phyloP scores from a whole-genome alignment of 2,888 invertebrate genomes.

The Idaea straminata region DNA sequence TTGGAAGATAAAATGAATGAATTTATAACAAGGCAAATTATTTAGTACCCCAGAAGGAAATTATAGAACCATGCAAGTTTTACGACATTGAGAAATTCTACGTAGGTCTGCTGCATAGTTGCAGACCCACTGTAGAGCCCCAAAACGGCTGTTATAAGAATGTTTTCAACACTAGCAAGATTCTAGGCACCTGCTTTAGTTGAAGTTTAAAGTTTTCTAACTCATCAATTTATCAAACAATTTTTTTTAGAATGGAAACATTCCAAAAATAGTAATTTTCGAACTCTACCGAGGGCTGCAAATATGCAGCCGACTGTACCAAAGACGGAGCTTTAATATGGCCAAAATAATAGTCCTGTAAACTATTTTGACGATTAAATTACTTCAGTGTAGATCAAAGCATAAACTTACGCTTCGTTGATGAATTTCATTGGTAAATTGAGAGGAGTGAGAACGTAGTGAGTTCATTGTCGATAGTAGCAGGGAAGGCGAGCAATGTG shows the following conservation, averaged over 20 bases:
- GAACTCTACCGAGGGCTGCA: too few species aligned
- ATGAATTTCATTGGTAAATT: constrained; percentile 16
- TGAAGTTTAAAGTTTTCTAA: too few species aligned
- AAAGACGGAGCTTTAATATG: not conserved
- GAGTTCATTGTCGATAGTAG: constrained; percentile 25
- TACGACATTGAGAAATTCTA: not conserved
- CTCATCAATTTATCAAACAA: too few species aligned
- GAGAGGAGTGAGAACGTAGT: constrained; percentile 32
- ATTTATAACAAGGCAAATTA: not conserved
- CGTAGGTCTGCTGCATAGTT: too few species aligned
- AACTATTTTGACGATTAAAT: not conserved
- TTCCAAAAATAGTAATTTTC: too few species aligned
- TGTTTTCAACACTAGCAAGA: too few species aligned
- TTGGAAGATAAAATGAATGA: not conserved
- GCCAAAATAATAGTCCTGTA: not conserved
- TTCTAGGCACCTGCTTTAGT: too few species aligned
- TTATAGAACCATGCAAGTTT: not conserved
- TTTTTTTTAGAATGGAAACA: too few species aligned
- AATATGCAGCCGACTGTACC: too few species aligned
- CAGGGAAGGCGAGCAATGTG: constrained; percentile 20
- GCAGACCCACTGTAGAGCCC: too few species aligned
- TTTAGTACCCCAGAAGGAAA: not conserved
- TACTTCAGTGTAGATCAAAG: not conserved
- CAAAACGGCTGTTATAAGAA: too few species aligned
- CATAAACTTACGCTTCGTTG: not conserved